Base-by-base conservation (phyloP, 2,797 vertebrate genomes). In the Lithobates sylvaticus region DNA sequence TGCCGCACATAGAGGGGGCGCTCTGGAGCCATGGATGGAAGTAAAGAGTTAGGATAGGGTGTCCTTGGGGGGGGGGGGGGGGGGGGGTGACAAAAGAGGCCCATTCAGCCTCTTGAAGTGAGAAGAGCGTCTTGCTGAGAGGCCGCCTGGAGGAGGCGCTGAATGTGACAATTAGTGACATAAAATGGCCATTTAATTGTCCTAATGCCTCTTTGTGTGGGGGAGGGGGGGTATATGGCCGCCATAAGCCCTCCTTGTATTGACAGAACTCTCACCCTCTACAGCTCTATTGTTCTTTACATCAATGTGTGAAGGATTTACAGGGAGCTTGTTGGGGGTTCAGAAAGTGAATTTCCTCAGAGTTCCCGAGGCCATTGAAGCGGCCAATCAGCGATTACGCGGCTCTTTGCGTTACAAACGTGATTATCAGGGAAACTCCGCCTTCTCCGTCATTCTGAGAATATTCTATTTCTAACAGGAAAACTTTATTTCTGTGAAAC, bases 141-240 rank as follows among this genome's bases (percentile, higher is more conserved):
- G 69, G 26, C 32, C 15, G 50, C 44, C 64, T 23, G 71, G 73
- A 70, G 84, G 70, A 27, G 68, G 26, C 32, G 26, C 44, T 36
- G 72, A 32, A 81, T 47, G 81, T 26, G 75, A 70, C 85, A 83
- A 83, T 86, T 86, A 86, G 79, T 81, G 80, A 82, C 85, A 86
- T 82, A 86, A 81, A 61, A 86, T 72, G 73, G 79, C 47, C 72
- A 76, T 86, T 86, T 86, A 86, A 86, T 86, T 86, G 85, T 73
- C 85, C 79, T 83, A 78, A 86, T 83, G 58, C 29, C 85, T 44
- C 85, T 82, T 82, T 82, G 78, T 81, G 77, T 34, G 65, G 6
- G 78, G 64, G 64, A 70, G 65, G 6, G 78, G 64, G 64, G 76
- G 65, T 77, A 76, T 74, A 54, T 65, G 61, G 65, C 85, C 5